Conservation (phyloP, 2,888 invertebrate species). For the Watsonalla cultraria region DNA sequence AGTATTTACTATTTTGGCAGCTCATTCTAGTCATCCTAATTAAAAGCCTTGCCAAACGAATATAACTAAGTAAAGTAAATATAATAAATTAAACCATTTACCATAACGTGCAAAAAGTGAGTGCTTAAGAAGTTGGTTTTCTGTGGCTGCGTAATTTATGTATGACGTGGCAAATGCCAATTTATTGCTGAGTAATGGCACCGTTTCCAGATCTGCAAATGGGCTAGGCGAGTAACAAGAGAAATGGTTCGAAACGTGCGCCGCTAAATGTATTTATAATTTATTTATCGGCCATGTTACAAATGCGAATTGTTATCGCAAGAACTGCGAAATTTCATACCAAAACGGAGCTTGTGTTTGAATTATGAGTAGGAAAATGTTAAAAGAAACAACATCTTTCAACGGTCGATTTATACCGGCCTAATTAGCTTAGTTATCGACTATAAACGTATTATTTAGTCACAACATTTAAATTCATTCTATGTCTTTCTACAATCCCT, state of each 20-base stretch:
- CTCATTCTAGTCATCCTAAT: too few relatives aligned
- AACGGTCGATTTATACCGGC: too few relatives aligned
- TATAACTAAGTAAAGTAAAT: too few relatives aligned
- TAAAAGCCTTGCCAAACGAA: too few relatives aligned
- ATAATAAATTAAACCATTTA: conserved; percentile 17
- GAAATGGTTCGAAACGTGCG: conserved; percentile 71
- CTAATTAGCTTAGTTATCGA: too few relatives aligned
- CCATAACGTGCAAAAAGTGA: conserved; percentile 55
- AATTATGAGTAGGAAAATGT: conserved; percentile 34
- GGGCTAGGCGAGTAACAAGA: conserved; percentile 74
- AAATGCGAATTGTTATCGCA: conserved; percentile 64
- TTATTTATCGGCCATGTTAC: conserved; percentile 69
- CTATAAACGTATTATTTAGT: too few relatives aligned
- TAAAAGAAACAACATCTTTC: not conserved
- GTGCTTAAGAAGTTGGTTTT: conserved; percentile 64
- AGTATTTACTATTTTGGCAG: too few relatives aligned
- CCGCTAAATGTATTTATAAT: conserved; percentile 76
- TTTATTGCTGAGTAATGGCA: conserved; percentile 78
- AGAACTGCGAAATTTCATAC: conserved; percentile 43
- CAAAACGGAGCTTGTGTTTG: conserved; percentile 27
- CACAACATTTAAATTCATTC: too few relatives aligned
- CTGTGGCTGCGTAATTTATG: conserved; percentile 72
- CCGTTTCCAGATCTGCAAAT: conserved; percentile 77
- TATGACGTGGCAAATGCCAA: conserved; percentile 77
- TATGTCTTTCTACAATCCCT: too few relatives aligned